Evolutionary conservation across 1,140 invertebrate genomes (phyloP).

Genomic region (Hyphantria cunea): DNA sequence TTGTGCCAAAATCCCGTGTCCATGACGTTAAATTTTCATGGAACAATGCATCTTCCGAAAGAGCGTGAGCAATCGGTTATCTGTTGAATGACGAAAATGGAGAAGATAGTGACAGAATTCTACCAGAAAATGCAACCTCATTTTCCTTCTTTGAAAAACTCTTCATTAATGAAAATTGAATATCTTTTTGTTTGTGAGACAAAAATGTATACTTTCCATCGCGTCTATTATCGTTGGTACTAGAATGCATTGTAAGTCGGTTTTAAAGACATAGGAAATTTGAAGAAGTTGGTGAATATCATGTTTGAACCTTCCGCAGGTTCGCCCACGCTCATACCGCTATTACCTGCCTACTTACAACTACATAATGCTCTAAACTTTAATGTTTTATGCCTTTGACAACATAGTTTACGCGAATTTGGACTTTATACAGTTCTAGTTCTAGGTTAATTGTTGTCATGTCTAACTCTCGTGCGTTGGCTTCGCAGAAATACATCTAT

Average conservation of each 20-base stretch:
- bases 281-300: constrained; percentile 35
- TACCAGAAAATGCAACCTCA: constrained; percentile 20
- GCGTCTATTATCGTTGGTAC: too few species aligned
- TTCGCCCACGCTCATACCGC: constrained; percentile 48
- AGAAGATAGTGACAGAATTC: constrained; percentile 37
- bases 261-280: constrained; percentile 38
- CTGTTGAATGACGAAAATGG: constrained; percentile 43
- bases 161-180: too few species aligned
- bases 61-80: constrained; percentile 26
- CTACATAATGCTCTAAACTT: constrained; percentile 38
- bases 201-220: too few species aligned
- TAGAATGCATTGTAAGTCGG: not conserved
- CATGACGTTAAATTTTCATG: constrained; percentile 38
- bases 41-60: constrained; percentile 33
- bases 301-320: constrained; percentile 35
- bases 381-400: constrained; percentile 44
- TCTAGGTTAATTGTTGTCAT: not conserved
- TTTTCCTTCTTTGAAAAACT: constrained; percentile 6
- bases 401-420: constrained; percentile 27
- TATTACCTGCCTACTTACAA: constrained; percentile 48
- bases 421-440: constrained; percentile 35
- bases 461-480: constrained; percentile 13
- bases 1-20: constrained; percentile 30
- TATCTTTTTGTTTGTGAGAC: too few species aligned
- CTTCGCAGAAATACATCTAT: constrained; percentile 45